Evolutionary conservation across 2,797 vertebrate genomes (phyloP).

Genomic region (Pterois miles): DNA sequence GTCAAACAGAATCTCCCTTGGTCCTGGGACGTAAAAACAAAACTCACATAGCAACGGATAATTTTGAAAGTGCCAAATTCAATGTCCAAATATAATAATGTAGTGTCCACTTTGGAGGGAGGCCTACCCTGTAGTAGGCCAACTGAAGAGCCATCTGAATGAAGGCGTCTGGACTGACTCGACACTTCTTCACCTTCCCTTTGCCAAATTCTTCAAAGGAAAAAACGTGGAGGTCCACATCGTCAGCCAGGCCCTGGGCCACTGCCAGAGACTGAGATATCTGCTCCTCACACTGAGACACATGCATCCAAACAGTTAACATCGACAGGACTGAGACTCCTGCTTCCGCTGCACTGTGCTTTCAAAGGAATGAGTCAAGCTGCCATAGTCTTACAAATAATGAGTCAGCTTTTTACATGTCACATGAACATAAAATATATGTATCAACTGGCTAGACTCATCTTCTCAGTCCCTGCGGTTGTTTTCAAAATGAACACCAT

Average conservation of each 20-base stretch:
- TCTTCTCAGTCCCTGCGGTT: background rate
- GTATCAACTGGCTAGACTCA: background rate
- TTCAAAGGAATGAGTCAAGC: background rate
- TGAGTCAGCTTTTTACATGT: background rate
- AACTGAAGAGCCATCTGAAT: constrained; percentile 90
- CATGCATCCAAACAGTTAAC: background rate
- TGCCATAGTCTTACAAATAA: background rate
- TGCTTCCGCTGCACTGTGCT: background rate
- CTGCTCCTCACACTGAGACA: constrained; percentile 84
- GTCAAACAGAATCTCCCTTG: constrained; percentile 88
- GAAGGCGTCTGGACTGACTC: constrained; percentile 89
- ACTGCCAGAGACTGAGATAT: constrained; percentile 83
- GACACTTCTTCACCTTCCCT: constrained; percentile 87
- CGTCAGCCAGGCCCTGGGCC: constrained; percentile 85
- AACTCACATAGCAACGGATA: background rate
- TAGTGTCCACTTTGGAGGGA: background rate
- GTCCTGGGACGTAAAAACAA: constrained; percentile 75
- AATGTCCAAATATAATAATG: background rate
- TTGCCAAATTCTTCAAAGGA: constrained; percentile 90
- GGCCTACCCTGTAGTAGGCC: constrained; percentile 88
- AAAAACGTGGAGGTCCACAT: constrained; percentile 88
- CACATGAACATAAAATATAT: background rate
- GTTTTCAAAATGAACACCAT: background rate
- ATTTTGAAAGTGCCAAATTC: background rate
- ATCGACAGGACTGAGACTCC: background rate